Conservation (phyloP, 2,888 invertebrate genomes). For the Thelaira solivaga region DNA sequence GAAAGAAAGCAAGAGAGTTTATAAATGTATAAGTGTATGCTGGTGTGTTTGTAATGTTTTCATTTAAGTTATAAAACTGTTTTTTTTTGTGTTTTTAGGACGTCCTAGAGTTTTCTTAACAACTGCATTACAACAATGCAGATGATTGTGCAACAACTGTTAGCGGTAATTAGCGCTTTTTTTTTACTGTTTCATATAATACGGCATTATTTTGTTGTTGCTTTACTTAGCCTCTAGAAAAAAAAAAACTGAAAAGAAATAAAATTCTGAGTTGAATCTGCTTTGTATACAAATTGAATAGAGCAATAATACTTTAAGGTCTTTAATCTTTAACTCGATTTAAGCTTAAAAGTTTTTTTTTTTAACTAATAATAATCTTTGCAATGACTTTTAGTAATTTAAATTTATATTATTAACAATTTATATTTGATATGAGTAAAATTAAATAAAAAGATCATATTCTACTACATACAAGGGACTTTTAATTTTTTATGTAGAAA, state of each 20-base stretch:
- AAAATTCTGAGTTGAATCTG: no score
- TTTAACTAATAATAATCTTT: no score
- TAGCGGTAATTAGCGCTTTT: slow-evolving; percentile 60
- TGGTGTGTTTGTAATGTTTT: background rate
- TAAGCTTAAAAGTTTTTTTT: no score
- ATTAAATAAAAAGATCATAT: no score
- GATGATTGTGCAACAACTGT: slow-evolving; percentile 57
- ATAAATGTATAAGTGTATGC: background rate
- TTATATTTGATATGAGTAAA: no score
- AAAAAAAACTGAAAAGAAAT: no score
- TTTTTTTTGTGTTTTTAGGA: background rate
- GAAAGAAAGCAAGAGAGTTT: background rate
- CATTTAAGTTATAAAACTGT: slow-evolving; percentile 16
- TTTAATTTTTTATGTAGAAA: no score
- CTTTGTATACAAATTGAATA: background rate
- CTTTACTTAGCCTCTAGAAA: background rate
- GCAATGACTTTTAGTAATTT: no score
- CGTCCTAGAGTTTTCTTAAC: slow-evolving; percentile 24
- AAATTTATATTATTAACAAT: no score
- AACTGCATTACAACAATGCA: slow-evolving; percentile 53
- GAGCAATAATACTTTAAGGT: background rate
- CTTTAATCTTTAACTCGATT: no score
- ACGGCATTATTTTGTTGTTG: background rate
- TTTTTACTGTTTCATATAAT: slow-evolving; percentile 18
- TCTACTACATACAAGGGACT: no score